Conservation (phyloP, 2,888 invertebrate genomes). For the Drosophila infuscata region DNA sequence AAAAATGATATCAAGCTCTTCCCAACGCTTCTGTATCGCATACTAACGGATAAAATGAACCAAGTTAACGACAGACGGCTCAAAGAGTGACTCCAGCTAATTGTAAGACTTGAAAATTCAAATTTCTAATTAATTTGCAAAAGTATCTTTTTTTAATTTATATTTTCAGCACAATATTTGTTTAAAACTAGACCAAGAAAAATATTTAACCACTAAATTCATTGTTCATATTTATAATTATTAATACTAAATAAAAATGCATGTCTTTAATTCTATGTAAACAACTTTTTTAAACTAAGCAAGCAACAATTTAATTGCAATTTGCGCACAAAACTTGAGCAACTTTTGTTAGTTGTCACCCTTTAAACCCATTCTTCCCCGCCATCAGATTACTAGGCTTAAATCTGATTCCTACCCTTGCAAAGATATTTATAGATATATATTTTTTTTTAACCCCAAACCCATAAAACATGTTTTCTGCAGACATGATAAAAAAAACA, state of each 20-base stretch:
- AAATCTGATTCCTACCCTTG: neutral
- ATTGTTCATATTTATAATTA: neutral
- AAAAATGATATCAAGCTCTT: constrained; percentile 64
- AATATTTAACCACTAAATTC: neutral
- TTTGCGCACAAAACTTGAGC: neutral
- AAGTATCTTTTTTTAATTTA: neutral
- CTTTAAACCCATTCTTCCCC: neutral
- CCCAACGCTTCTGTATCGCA: constrained; percentile 48
- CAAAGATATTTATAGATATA: neutral
- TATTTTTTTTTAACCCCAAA: neutral
- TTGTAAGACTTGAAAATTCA: neutral
- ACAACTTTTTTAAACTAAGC: neutral
- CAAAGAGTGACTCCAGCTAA: neutral
- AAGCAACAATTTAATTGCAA: neutral
- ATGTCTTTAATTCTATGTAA: neutral
- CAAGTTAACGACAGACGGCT: neutral
- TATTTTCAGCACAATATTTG: neutral
- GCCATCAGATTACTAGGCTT: too few relatives aligned
- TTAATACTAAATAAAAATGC: neutral
- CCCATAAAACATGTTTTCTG: neutral
- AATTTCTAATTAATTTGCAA: neutral
- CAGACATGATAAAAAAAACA: neutral
- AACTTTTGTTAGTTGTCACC: neutral
- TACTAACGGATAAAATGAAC: constrained; percentile 24
- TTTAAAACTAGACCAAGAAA: neutral